Evolutionary conservation across 2,113 vertebrate genomes (phyloP), one percentile per base, ranked within the genome.

Genomic region (Rissa tridactyla): DNA sequence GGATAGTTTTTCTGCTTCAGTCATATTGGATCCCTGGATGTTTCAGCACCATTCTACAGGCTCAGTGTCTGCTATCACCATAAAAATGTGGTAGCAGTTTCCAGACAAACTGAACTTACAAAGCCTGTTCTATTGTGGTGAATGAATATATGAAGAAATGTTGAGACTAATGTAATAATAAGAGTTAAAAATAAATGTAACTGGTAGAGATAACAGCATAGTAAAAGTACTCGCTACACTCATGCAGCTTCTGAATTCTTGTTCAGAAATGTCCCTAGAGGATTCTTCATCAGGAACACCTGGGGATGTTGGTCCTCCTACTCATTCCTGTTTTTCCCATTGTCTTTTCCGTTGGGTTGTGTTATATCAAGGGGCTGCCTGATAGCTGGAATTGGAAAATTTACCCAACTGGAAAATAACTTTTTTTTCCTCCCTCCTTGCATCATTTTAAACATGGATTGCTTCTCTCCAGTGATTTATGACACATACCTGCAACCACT

Each of bases 401-500:
- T 77, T 44, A 60, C 20, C 22, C 23, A 70, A 17, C 47, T 90
- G 72, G 65, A 65, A 92, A 79, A 32, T 13, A 47, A 13, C 7
- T 8, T 19, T 8, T 25, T 20, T 12, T 34, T 38, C 13, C 21
- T 7, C 4, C 18, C 6, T 13, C 5, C 10, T 11, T 34, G 9
- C 12, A 14, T 61, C 4, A 23, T 91, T 90, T 85, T 38, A 52
- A 77, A 34, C 18, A 46, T 0, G 0, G 30, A 15, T 72, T 3
- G 0, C 29, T 84, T 66, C 17, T 85, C 58, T 85, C 19, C 7
- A 51, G 27, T 0, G 2, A 42, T 66, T 91, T 36, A 25, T 1
- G 1, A 29, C 21, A 5, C 2, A 1, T 64, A 36, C 30, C 9
- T 1, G 1, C 27, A 61, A 55, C 25, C 30, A 32, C 32, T 89